Conservation (phyloP, 2,888 invertebrate genomes). For the Hecatera dysodea region DNA sequence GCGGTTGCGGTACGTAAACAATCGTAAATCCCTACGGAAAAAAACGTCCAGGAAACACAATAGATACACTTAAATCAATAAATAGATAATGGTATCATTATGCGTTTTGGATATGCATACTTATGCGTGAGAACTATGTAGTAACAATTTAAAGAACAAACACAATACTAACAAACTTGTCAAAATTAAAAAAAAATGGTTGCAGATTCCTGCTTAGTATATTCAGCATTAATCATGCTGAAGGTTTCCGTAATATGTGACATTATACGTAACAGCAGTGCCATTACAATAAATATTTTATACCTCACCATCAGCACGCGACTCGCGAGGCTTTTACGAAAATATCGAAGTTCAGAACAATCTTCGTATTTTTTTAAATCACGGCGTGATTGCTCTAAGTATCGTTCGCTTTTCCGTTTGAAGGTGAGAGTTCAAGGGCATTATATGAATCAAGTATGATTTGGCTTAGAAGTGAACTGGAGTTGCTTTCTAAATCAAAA, state of each 20-base stretch:
- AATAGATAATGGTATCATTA: no score
- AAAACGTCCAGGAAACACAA: no score
- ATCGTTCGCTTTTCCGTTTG: constrained; percentile 23
- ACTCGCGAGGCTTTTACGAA: constrained; percentile 65
- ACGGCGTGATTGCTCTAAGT: constrained; percentile 57
- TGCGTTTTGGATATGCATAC: no score
- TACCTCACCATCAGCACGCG: constrained; percentile 53
- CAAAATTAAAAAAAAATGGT: constrained; percentile 29
- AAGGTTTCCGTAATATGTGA: constrained; percentile 31
- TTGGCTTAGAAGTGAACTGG: no score
- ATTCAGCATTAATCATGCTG: constrained; percentile 21
- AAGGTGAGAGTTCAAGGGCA: constrained; percentile 52
- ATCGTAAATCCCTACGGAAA: no score
- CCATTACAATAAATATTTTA: constrained; percentile 48
- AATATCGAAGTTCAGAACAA: constrained; percentile 66
- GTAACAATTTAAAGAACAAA: no score
- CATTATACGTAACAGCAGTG: constrained; percentile 43
- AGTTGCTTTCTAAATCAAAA: neutral
- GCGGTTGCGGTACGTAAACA: no score
- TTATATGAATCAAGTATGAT: neutral
- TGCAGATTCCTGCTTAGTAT: constrained; percentile 41
- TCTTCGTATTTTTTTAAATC: constrained; percentile 58
- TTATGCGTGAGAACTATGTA: no score
- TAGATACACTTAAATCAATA: no score
- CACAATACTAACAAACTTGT: neutral